Percentiles rank a stretch among this genome's conserved stretches.
These are phyloP conservation scores for Drosophila mettleri DNA, from an alignment of 2,888 invertebrate species.

Conservation along the genomic window DNA sequence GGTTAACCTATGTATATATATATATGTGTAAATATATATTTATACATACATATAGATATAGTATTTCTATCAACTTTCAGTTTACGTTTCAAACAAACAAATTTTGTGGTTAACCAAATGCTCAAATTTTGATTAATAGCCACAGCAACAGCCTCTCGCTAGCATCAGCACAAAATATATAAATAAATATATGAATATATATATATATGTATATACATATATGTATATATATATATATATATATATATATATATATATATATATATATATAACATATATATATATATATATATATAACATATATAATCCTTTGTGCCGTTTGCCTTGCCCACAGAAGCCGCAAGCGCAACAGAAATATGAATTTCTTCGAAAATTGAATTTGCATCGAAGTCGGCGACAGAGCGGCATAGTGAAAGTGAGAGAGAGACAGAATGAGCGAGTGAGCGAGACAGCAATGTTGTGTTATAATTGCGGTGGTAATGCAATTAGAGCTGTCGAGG, in stretches of 20 bases:
- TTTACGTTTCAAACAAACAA: conserved; percentile 15
- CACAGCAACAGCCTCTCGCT: conserved; percentile 17
- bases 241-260: neutral
- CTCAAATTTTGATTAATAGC: conserved; percentile 41
- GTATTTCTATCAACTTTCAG: neutral
- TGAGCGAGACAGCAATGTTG: conserved; percentile 8
- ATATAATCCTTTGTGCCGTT: neutral
- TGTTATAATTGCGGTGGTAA: conserved; percentile 51
- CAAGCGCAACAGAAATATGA: conserved; percentile 32
- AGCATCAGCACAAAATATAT: conserved; percentile 21
- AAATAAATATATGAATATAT: conserved; percentile 11
- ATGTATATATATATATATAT: neutral
- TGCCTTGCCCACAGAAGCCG: conserved; percentile 33
- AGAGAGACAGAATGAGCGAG: neutral
- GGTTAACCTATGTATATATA: no score
- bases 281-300: neutral
- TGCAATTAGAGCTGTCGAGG: conserved; percentile 44
- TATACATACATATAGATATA: neutral
- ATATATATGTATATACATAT: no score
- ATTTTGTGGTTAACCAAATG: conserved; percentile 49
- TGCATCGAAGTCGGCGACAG: no score
- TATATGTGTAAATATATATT: no score
- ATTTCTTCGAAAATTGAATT: conserved; percentile 32
- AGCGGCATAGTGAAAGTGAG: neutral
- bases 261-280: neutral